phyloP scores from a whole-genome alignment of 2,797 vertebrate species.

The Megalops cyprinoides region DNA sequence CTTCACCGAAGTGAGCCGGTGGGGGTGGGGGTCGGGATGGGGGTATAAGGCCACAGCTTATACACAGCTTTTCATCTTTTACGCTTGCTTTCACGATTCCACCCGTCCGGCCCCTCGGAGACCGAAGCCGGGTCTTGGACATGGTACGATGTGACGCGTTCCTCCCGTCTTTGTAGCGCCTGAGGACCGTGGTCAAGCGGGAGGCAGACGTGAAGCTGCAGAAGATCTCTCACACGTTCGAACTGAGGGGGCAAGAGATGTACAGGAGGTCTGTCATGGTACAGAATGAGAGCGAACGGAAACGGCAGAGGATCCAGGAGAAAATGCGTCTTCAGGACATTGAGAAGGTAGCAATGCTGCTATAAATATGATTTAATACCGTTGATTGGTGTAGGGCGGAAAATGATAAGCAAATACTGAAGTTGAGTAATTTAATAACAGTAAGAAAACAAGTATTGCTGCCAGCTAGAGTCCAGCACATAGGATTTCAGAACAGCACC shows the following conservation, averaged over 20 bases:
- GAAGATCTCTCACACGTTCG: slow-evolving; percentile 73
- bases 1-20: slow-evolving; percentile 75
- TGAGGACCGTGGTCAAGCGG: slow-evolving; percentile 71
- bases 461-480: no score
- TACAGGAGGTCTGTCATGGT: slow-evolving; percentile 56
- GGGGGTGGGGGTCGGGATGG: no score
- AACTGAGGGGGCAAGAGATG: slow-evolving; percentile 65
- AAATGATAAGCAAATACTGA: no score
- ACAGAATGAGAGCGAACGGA: slow-evolving; percentile 64
- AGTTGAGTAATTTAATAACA: no score
- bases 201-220: slow-evolving; percentile 77
- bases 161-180: slow-evolving; percentile 59
- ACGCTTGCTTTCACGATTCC: not conserved
- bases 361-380: no score
- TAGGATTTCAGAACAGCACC: no score
- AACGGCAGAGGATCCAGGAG: slow-evolving; percentile 65
- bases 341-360: slow-evolving; percentile 68
- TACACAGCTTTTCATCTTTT: no score
- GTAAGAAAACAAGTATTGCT: no score
- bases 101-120: no score
- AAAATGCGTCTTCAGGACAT: slow-evolving; percentile 66
- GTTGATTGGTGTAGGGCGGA: no score
- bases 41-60: not conserved
- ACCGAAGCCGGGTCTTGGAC: not conserved
- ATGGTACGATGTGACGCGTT: not conserved